Evolutionary conservation across 2,888 invertebrate genomes (phyloP).

Genomic region (Alitta virens): DNA sequence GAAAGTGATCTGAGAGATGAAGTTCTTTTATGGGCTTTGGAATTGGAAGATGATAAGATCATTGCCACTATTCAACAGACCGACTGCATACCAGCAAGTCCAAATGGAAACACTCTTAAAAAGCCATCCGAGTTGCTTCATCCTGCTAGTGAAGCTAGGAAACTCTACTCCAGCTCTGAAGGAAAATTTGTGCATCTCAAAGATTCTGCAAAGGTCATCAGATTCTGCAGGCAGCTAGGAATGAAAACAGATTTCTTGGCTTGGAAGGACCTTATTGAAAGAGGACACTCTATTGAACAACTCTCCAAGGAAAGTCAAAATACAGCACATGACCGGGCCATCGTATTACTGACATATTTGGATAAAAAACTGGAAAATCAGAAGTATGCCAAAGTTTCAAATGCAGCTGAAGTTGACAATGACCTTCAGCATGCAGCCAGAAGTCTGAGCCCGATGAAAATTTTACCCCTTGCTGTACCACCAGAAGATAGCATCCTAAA

Average conservation of each 20-base stretch:
- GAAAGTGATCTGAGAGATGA: constrained; percentile 19
- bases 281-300: constrained; percentile 26
- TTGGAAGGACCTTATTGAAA: constrained; percentile 26
- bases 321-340: constrained; percentile 4
- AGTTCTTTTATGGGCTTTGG: constrained; percentile 32
- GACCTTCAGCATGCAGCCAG: not conserved
- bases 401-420: not conserved
- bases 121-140: constrained; percentile 33
- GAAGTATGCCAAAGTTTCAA: no score
- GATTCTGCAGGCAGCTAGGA: constrained; percentile 23
- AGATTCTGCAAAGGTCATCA: no score
- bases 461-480: no score
- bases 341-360: constrained; percentile 12
- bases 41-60: constrained; percentile 29
- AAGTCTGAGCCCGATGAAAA: no score
- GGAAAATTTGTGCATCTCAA: no score
- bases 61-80: no score
- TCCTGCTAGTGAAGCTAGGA: constrained; percentile 25
- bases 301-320: constrained; percentile 13
- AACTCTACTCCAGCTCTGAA: constrained; percentile 21
- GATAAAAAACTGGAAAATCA: constrained; percentile 15
- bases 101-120: constrained; percentile 27
- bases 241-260: constrained; percentile 30
- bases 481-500: not conserved
- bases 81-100: constrained; percentile 33